Evolutionary conservation across 2,888 invertebrate species (phyloP).

Genomic region (Nezara viridula): DNA sequence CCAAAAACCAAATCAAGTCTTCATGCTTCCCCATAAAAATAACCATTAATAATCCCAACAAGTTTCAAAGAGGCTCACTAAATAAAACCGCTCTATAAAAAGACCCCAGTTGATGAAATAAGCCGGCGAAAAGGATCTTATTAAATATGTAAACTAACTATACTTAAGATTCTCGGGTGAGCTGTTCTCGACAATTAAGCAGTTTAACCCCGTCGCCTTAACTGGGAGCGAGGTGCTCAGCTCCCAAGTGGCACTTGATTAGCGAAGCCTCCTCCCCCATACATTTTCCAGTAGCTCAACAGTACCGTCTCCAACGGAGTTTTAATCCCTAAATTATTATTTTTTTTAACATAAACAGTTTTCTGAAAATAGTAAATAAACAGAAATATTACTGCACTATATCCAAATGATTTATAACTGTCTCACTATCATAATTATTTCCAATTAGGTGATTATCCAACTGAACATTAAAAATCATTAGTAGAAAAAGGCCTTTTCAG

Average conservation of each 20-base stretch:
- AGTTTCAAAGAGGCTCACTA: not conserved
- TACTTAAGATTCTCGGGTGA: conserved; percentile 11
- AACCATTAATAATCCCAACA: not conserved
- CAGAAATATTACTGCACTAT: not conserved
- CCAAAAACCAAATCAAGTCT: no score
- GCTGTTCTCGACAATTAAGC: conserved; percentile 36
- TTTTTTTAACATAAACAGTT: not conserved
- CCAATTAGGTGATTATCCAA: no score
- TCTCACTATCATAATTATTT: no score
- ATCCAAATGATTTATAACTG: no score
- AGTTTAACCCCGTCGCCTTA: conserved; percentile 7
- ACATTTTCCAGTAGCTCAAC: conserved; percentile 53
- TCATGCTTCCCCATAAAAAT: no score
- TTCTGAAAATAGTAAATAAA: not conserved
- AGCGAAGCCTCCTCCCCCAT: not conserved
- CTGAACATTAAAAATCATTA: no score
- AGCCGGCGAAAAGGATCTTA: not conserved
- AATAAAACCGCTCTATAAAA: not conserved
- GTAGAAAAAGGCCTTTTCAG: no score
- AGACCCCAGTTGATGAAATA: not conserved
- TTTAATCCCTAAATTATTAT: not conserved
- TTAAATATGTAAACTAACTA: conserved; percentile 47
- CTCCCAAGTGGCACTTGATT: conserved; percentile 55
- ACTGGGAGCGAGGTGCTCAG: conserved; percentile 20
- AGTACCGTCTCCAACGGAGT: not conserved